Evolutionary conservation across 2,888 invertebrate species (phyloP).

Genomic region (Callyntrura guangdongensis): DNA sequence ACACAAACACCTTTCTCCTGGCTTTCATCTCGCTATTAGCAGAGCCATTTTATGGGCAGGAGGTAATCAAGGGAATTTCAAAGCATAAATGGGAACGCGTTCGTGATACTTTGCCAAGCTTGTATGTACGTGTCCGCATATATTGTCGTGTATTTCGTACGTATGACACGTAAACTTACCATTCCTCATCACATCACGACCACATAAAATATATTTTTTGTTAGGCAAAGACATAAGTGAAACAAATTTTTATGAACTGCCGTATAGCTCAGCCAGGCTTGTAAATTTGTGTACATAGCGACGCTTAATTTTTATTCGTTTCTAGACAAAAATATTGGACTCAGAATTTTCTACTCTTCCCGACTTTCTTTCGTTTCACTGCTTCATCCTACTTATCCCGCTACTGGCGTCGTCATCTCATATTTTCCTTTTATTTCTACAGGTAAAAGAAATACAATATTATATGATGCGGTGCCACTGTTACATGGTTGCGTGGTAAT

Average conservation of each 20-base stretch:
- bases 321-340: neutral
- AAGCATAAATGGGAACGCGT: too few relatives aligned
- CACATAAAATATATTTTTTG: conserved; percentile 1
- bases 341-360: neutral
- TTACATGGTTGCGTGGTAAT: neutral
- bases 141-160: neutral
- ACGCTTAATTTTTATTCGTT: conserved; percentile 23
- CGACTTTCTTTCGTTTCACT: neutral
- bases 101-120: neutral
- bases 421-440: neutral
- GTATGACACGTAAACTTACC: conserved; percentile 43
- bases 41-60: too few relatives aligned
- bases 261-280: neutral
- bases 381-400: neutral
- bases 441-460: neutral
- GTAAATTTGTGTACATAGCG: neutral
- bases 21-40: neutral
- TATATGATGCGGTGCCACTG: neutral
- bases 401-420: conserved; percentile 35
- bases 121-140: neutral
- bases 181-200: conserved; percentile 45
- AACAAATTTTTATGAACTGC: conserved; percentile 34
- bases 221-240: neutral
- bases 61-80: too few relatives aligned
- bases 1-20: too few relatives aligned